These are phyloP conservation scores for Coranthus polyacanthus DNA, from an alignment of 2,797 vertebrate genomes.

Conservation along the genomic window DNA sequence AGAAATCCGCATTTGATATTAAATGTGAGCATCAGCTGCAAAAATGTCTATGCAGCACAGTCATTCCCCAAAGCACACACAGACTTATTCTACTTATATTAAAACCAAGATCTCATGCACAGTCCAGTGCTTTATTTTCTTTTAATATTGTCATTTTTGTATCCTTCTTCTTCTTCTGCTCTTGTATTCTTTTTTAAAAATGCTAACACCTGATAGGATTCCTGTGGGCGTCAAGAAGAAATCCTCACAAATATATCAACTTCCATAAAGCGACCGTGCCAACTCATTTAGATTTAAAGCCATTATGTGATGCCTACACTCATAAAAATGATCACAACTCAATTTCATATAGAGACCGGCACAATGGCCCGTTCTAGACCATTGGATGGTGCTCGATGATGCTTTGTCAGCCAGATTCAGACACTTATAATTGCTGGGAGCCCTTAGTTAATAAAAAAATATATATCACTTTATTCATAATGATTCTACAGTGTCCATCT, in stretches of 20 bases:
- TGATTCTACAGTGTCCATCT: constrained; percentile 42
- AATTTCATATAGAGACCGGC: constrained; percentile 42
- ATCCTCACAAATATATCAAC: constrained; percentile 28
- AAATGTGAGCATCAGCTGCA: constrained; percentile 44
- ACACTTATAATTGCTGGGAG: constrained; percentile 50
- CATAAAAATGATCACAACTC: constrained; percentile 53
- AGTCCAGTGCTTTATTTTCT: neutral
- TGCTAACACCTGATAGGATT: neutral
- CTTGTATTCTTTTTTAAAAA: too few species aligned
- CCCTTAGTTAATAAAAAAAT: constrained; percentile 50
- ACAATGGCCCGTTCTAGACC: constrained; percentile 33
- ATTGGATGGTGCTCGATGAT: constrained; percentile 41
- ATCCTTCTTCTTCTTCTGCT: too few species aligned
- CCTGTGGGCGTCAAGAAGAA: constrained; percentile 15
- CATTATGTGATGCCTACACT: constrained; percentile 49
- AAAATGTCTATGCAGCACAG: constrained; percentile 35
- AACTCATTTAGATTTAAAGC: constrained; percentile 56
- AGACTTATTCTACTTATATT: constrained; percentile 41
- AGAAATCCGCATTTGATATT: too few species aligned
- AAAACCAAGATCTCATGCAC: constrained; percentile 30
- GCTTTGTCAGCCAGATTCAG: constrained; percentile 55
- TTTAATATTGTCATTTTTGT: too few species aligned
- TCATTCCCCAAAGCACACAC: constrained; percentile 54
- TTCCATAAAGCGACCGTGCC: constrained; percentile 26
- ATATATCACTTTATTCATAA: constrained; percentile 33